These are phyloP conservation scores for Micronisus gabar DNA, from an alignment of 2,113 vertebrate species.

Conservation along the genomic window DNA sequence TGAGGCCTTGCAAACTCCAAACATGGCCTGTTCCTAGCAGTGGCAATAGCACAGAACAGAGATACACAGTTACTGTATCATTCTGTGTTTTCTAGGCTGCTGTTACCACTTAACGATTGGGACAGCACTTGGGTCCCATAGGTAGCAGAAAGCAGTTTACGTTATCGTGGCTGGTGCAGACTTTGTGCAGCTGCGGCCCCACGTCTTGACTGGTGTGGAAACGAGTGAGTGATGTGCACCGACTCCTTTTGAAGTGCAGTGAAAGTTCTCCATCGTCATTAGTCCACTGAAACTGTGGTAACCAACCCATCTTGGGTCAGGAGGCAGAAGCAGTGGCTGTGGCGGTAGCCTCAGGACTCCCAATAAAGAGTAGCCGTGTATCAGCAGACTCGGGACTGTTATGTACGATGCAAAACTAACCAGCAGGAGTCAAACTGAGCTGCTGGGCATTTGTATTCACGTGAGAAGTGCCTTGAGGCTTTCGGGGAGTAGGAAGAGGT, in stretches of 20 bases:
- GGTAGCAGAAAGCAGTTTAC: not conserved
- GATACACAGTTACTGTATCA: no score
- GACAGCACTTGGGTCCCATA: not conserved
- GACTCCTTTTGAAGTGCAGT: not conserved
- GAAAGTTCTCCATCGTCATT: not conserved
- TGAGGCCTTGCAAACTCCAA: not conserved
- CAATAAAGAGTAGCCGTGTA: not conserved
- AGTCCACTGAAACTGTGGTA: not conserved
- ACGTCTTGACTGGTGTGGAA: not conserved
- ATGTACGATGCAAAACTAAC: not conserved
- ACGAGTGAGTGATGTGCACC: not conserved
- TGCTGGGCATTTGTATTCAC: not conserved
- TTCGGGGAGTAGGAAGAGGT: not conserved
- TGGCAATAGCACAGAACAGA: not conserved
- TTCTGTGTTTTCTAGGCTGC: not conserved
- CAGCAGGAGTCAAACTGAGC: not conserved
- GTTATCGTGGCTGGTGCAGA: not conserved
- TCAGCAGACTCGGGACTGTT: not conserved
- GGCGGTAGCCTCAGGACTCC: not conserved
- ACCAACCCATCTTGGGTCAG: not conserved
- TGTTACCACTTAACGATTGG: no score
- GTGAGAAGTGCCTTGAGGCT: not conserved
- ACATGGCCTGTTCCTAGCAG: not conserved
- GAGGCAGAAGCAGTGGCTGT: not conserved
- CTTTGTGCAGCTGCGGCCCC: not conserved